phyloP scores from a whole-genome alignment of 1,140 invertebrate species.

The Heliconius melpomene region DNA sequence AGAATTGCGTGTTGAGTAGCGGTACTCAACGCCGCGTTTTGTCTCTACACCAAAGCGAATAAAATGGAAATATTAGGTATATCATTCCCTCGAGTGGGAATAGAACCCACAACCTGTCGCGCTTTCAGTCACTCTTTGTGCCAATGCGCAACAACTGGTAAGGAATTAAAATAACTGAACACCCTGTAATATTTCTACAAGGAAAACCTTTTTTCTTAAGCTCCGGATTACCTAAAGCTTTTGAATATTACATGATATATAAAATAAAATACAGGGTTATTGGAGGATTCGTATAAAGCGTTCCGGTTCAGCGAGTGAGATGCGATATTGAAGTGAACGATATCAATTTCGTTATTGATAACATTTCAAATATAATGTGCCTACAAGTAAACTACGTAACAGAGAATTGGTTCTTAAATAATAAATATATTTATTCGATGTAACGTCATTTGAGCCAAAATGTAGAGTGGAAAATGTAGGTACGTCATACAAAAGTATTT shows the following conservation, averaged over 20 bases:
- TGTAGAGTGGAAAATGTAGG: background rate
- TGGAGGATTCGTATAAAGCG: constrained; percentile 28
- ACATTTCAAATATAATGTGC: background rate
- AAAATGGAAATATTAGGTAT: no score
- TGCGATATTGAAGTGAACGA: constrained; percentile 43
- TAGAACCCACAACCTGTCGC: no score
- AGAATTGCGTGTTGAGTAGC: no score
- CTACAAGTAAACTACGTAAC: background rate
- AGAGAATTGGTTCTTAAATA: constrained; percentile 1
- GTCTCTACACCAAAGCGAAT: no score
- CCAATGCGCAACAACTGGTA: no score
- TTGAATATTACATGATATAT: constrained; percentile 1
- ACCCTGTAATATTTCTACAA: background rate
- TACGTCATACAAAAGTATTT: no score
- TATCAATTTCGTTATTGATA: constrained; percentile 27
- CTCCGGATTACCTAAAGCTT: constrained; percentile 10
- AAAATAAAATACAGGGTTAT: constrained; percentile 19
- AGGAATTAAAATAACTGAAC: background rate
- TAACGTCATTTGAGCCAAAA: background rate
- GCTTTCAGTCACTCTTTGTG: no score
- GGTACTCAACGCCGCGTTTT: no score
- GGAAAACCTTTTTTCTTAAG: background rate
- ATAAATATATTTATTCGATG: background rate
- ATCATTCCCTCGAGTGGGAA: no score
- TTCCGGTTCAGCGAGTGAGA: constrained; percentile 40